Base-by-base conservation (phyloP, 2,113 vertebrate species). In the Camelus dromedarius region DNA sequence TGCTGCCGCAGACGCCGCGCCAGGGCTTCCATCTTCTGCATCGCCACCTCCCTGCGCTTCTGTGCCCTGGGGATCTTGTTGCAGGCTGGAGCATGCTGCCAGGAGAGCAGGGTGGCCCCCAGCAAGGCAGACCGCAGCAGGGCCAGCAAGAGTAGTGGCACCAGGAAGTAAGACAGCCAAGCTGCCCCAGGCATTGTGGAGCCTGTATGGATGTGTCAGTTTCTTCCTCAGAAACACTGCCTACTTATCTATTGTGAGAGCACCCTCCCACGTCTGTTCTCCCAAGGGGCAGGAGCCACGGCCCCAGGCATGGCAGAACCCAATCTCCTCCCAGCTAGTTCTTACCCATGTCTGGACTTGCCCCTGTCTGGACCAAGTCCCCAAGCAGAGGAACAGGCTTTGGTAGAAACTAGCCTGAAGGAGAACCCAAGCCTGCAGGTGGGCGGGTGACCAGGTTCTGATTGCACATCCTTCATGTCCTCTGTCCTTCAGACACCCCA, bases 41-140 rank as follows among this genome's bases (percentile, higher is more conserved):
- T 72, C 0, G 7, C 89, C n/a, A 12, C 18, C 54, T 75, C 64
- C 52, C 87, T 48, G 3, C 2, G 2, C 50, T 66, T 91, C 83
- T 93, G 90, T 2, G 50, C 67, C 79, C 56, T 60, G 20, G 30
- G 32, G 42, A 96, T 96, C 86, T 89, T 97, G 46, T 28, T 84
- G 62, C 10, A 0, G 0, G 48, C 67, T 69, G n/a, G 42, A 60
- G 60, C 14, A 5, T 19, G 79, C 19, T 24, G 9, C 84, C 48
- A 15, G 73, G 19, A 66, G 30, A 56, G 14, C 32, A 73, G 8
- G 58, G 24, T 0, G 4, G 20, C 30, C 30, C 11, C 76, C 76
- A 84, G 13, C 46, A 64, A 16, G 56, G 4, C 0, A 4, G 50
- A 54, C 11, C 6, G 80, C 38, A 93, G 35, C 70, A 94, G 19